Percentiles rank a stretch among this genome's conserved stretches.
These are phyloP conservation scores for Melanotus villosus DNA, from an alignment of 2,888 invertebrate species.

Conservation along the genomic window DNA sequence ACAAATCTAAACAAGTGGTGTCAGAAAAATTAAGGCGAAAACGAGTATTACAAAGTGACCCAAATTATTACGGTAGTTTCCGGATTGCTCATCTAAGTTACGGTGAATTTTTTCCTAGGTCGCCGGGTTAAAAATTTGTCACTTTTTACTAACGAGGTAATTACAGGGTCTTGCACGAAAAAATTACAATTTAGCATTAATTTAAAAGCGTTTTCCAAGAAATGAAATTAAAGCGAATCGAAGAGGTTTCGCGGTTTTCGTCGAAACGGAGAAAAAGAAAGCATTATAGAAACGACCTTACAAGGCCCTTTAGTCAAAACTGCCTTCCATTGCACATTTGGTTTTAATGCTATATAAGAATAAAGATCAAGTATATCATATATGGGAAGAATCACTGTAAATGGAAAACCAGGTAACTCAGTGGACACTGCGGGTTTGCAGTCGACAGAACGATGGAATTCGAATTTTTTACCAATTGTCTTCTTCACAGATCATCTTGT, in stretches of 20 bases:
- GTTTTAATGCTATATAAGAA: slow-evolving; percentile 68
- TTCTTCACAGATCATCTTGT: slow-evolving; percentile 40
- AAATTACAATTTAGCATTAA: neutral
- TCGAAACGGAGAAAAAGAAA: slow-evolving; percentile 58
- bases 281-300: slow-evolving; percentile 65
- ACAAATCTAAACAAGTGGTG: neutral
- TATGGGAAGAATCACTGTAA: slow-evolving; percentile 70
- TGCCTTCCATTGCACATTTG: slow-evolving; percentile 65
- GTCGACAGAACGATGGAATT: slow-evolving; percentile 57
- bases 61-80: slow-evolving; percentile 2
- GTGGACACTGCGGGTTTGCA: slow-evolving; percentile 61
- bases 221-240: slow-evolving; percentile 29
- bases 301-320: slow-evolving; percentile 66
- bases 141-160: slow-evolving; percentile 9
- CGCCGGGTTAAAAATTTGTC: slow-evolving; percentile 7
- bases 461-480: slow-evolving; percentile 54
- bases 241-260: slow-evolving; percentile 51
- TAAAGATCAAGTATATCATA: slow-evolving; percentile 70
- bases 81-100: slow-evolving; percentile 28
- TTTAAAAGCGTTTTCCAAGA: too few relatives aligned
- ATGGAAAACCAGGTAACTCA: slow-evolving; percentile 69
- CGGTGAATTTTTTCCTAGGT: slow-evolving; percentile 16
- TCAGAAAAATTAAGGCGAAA: neutral
- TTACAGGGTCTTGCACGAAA: slow-evolving; percentile 7
- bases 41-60: slow-evolving; percentile 14